phyloP scores from a whole-genome alignment of 2,113 vertebrate species.

The Pomatostomus ruficeps region DNA sequence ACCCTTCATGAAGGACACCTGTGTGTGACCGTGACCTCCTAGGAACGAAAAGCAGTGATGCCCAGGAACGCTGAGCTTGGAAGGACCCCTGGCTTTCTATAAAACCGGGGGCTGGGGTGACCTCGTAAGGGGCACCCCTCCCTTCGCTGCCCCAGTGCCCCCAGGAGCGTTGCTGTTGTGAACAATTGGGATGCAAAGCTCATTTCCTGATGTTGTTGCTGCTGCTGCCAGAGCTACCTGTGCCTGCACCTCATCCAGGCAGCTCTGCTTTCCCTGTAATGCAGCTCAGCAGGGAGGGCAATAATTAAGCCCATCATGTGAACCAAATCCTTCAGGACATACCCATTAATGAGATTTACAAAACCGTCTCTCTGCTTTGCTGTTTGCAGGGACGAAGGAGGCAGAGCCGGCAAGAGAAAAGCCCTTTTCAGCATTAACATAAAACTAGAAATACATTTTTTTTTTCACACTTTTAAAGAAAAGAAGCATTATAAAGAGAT shows the following conservation, averaged over 20 bases:
- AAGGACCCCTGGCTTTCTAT: background rate
- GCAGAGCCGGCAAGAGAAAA: background rate
- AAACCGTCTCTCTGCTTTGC: background rate
- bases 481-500: background rate
- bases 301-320: constrained; percentile 2
- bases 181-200: background rate
- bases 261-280: background rate
- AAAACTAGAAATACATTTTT: background rate
- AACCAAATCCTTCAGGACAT: constrained; percentile 22
- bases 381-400: background rate
- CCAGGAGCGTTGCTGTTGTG: background rate
- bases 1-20: background rate
- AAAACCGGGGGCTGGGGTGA: background rate
- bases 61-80: background rate
- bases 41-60: background rate
- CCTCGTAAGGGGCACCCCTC: rapidly evolving
- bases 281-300: background rate
- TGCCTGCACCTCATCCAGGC: background rate
- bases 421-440: background rate
- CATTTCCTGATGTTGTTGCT: background rate
- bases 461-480: background rate
- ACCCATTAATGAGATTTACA: background rate
- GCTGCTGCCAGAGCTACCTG: background rate
- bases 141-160: background rate
- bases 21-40: rapidly evolving